phyloP scores from a whole-genome alignment of 2,797 vertebrate genomes.

The Fistularia tabacaria region DNA sequence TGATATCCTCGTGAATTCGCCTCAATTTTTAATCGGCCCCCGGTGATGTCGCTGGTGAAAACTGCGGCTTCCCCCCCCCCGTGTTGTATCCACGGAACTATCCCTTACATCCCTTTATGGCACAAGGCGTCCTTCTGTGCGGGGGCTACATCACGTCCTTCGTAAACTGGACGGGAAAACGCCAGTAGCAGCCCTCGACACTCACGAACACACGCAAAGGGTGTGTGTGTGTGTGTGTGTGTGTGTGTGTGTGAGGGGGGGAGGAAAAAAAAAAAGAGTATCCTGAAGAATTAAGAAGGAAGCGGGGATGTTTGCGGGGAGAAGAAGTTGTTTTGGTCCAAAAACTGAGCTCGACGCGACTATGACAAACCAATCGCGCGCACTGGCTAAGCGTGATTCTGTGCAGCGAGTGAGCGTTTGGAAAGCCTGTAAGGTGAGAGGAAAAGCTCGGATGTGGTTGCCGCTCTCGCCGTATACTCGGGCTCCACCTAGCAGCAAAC shows the following conservation, averaged over 20 bases:
- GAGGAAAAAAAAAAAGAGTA: constrained; percentile 32
- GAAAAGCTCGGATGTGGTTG: constrained; percentile 61
- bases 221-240: too few species aligned
- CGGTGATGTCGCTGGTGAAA: constrained; percentile 30
- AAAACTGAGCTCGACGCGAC: constrained; percentile 56
- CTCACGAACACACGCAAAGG: constrained; percentile 17
- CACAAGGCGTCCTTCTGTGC: constrained; percentile 62
- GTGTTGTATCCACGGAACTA: constrained; percentile 57
- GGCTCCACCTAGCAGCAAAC: constrained; percentile 79
- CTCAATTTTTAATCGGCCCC: constrained; percentile 23
- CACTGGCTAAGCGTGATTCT: constrained; percentile 65
- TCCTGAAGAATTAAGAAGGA: constrained; percentile 41
- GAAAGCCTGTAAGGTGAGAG: constrained; percentile 58
- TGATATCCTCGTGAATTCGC: constrained; percentile 41
- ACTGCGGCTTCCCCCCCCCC: constrained; percentile 40
- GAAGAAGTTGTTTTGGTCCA: constrained; percentile 43
- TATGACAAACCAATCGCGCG: constrained; percentile 69
- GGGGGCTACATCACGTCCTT: constrained; percentile 68
- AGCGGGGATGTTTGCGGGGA: constrained; percentile 6
- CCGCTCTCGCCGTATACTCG: constrained; percentile 68
- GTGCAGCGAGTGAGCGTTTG: constrained; percentile 45
- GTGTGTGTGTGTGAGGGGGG: too few species aligned
- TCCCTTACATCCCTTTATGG: constrained; percentile 64
- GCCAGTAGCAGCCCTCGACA: constrained; percentile 25
- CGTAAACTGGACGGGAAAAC: constrained; percentile 29